Base-by-base conservation (phyloP, 2,797 vertebrate genomes). In the Zenarchopterus dispar region DNA sequence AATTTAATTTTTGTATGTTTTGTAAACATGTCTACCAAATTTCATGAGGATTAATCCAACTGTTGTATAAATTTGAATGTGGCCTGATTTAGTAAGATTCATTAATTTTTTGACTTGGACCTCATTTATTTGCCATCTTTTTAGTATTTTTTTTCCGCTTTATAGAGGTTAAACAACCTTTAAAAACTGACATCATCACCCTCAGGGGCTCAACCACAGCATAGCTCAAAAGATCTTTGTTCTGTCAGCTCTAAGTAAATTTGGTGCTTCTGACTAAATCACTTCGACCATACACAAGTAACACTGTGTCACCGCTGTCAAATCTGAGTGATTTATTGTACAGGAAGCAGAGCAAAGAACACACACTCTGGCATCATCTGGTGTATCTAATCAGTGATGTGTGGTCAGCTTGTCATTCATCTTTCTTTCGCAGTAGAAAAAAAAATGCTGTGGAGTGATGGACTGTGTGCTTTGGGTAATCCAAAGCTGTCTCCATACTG, bases 401-500 rank as follows among this genome's bases (percentile, higher is more conserved):
- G 66, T 33, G 63, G 56, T 74, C 73, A 62, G 47, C 47, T 56
- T 55, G 63, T 61, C 68, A 77, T 48, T 71, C 73, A 67, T 44
- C 33, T 28, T 62, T 72, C 22, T 26, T 26, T 48, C 57, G 6
- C 5, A 19, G n/a, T 53, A 59, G 42, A 26, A 18, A 28, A 21
- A 16, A n/a, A 41, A 39, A 5, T 19, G 15, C 4, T 5, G 48
- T 51, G 41, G 47, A 57, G 56, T 18, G 62, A 58, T n/a, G 48
- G 48, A 48, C 70, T 51, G 46, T 9, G 17, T 8, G 51, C 58
- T 45, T 49, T 70, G 47, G 60, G 31, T 52, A 68, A 71, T 55
- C 45, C 61, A 54, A 55, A 24, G 18, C 59, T 41, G 26, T 67
- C 69, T 66, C 49, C 39, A 56, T 75, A 24, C 51, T 56, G 56